phyloP scores from a whole-genome alignment of 2,113 vertebrate species.

The Sardina pilchardus region DNA sequence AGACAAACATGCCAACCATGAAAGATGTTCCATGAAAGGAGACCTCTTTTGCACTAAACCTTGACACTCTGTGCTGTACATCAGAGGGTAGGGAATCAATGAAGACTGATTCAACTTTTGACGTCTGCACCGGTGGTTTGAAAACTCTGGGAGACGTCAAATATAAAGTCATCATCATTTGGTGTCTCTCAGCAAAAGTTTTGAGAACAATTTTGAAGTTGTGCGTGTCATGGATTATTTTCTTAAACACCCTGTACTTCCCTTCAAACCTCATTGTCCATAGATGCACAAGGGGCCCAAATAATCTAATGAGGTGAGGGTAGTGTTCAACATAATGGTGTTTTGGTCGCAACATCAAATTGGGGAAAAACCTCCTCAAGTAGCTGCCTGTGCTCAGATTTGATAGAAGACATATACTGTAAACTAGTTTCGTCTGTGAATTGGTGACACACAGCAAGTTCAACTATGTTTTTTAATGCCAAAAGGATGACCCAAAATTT shows the following conservation, averaged over 20 bases:
- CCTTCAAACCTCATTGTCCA: constrained; percentile 51
- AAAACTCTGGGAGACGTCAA: not conserved
- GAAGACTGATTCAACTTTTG: not conserved
- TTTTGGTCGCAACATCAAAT: constrained; percentile 34
- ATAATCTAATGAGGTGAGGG: constrained; percentile 33
- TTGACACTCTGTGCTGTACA: not conserved
- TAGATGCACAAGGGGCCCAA: too few relatives aligned
- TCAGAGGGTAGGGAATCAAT: not conserved
- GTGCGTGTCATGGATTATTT: constrained; percentile 29
- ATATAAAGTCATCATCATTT: not conserved
- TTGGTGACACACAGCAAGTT: constrained; percentile 34
- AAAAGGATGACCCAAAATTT: constrained; percentile 41
- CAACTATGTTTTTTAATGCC: too few relatives aligned
- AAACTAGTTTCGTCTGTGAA: constrained; percentile 47
- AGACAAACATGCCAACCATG: not conserved
- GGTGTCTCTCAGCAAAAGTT: constrained; percentile 9
- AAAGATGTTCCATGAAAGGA: not conserved
- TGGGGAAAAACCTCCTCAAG: constrained; percentile 46
- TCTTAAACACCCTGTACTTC: constrained; percentile 46
- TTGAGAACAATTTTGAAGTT: constrained; percentile 46
- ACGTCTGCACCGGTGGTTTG: not conserved
- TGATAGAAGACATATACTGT: constrained; percentile 40
- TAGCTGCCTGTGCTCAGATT: constrained; percentile 47
- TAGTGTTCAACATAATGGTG: constrained; percentile 47
- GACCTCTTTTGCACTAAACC: not conserved